phyloP scores from a whole-genome alignment of 2,797 vertebrate genomes.

The Parauchenoglanis ngamensis region DNA sequence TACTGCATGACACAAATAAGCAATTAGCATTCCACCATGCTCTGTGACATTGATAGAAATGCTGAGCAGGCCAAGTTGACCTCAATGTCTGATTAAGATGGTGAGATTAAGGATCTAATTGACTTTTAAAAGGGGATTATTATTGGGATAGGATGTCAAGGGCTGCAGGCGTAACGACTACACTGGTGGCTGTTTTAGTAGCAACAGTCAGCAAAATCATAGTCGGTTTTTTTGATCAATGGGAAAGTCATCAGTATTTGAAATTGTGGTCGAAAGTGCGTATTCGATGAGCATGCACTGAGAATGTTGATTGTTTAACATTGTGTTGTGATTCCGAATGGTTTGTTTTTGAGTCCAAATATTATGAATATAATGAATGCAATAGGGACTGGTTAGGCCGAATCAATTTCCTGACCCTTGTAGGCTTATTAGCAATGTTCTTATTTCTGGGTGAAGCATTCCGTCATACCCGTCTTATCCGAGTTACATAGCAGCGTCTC shows the following conservation, averaged over 20 bases:
- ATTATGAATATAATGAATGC: background rate
- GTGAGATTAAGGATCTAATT: background rate
- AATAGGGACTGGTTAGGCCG: background rate
- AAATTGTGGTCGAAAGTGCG: background rate
- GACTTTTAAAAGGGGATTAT: background rate
- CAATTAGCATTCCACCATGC: background rate
- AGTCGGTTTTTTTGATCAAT: background rate
- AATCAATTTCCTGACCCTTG: background rate
- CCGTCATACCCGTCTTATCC: slow-evolving; percentile 88
- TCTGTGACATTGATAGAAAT: background rate
- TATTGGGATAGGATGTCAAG: background rate
- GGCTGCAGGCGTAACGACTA: background rate
- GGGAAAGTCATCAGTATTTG: background rate
- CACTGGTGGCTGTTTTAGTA: background rate
- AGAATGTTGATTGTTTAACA: background rate
- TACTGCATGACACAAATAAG: background rate
- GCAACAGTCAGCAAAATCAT: background rate
- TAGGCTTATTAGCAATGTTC: background rate
- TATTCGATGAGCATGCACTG: too few species aligned
- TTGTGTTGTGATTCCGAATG: background rate
- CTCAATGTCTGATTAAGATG: background rate
- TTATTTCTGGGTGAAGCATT: background rate
- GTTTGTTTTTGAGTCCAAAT: background rate
- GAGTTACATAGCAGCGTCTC: slow-evolving; percentile 97
- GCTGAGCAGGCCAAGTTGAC: background rate